Evolutionary conservation across 1,140 invertebrate genomes (phyloP).

Genomic region (Drosophila eugracilis): DNA sequence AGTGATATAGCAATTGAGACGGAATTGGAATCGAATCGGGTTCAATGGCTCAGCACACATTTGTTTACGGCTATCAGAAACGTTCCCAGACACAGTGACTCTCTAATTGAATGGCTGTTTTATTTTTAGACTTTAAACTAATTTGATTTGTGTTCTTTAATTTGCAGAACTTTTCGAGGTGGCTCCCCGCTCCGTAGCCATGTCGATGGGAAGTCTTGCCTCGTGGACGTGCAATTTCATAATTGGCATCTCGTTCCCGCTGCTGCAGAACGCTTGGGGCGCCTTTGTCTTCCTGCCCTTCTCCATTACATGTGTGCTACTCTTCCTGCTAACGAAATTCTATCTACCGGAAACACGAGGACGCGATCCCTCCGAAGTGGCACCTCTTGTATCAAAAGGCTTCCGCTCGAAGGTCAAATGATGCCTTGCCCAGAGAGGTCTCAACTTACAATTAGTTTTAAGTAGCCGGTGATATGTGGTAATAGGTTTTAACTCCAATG

Average conservation of each 20-base stretch:
- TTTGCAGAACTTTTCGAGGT: constrained; percentile 93
- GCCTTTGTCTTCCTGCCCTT: constrained; percentile 91
- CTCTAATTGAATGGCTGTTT: constrained; percentile 3
- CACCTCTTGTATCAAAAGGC: constrained; percentile 85
- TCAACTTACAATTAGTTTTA: constrained; percentile 22
- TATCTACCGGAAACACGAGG: constrained; percentile 91
- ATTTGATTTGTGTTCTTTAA: constrained; percentile 33
- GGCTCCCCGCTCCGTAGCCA: constrained; percentile 92
- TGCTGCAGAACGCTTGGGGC: constrained; percentile 87
- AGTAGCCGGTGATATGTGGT: constrained; percentile 4
- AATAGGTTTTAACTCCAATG: constrained; percentile 4
- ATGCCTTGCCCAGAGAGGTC: background rate
- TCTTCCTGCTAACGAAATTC: constrained; percentile 88
- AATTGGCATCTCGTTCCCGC: constrained; percentile 93
- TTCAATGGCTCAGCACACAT: constrained; percentile 11
- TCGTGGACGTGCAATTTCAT: constrained; percentile 97
- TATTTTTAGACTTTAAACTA: constrained; percentile 18
- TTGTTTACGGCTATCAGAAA: background rate
- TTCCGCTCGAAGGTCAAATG: constrained; percentile 84
- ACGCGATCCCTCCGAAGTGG: constrained; percentile 87
- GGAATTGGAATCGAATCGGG: background rate
- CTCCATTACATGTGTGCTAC: constrained; percentile 86
- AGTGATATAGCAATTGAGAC: constrained; percentile 15
- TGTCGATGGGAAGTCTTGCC: constrained; percentile 93
- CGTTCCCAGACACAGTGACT: constrained; percentile 12